Percentiles rank a stretch among this genome's conserved stretches.
Evolutionary conservation across 2,888 invertebrate genomes (phyloP).

Genomic region (Brenthis ino): DNA sequence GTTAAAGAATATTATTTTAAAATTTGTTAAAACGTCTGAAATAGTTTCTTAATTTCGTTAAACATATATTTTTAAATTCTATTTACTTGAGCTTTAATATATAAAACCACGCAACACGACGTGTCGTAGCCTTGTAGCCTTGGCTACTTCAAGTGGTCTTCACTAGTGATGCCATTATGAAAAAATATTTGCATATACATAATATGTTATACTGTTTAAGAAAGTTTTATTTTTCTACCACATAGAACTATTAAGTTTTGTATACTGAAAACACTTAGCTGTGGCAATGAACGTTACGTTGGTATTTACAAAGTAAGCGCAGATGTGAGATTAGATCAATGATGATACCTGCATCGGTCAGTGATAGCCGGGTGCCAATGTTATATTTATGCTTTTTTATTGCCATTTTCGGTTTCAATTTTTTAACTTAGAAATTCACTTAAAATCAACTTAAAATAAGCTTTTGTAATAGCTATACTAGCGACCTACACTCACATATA

Average conservation of each 20-base stretch:
- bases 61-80: neutral
- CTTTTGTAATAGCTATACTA: too few relatives aligned
- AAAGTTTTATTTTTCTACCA: neutral
- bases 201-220: neutral
- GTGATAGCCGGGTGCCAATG: constrained; percentile 45
- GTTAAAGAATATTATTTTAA: too few relatives aligned
- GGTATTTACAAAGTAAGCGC: constrained; percentile 58
- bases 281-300: constrained; percentile 36
- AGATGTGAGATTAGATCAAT: constrained; percentile 74
- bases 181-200: neutral
- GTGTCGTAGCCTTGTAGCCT: too few relatives aligned
- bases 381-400: constrained; percentile 33
- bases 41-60: constrained; percentile 4
- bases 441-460: too few relatives aligned
- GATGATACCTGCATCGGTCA: constrained; percentile 60
- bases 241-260: neutral
- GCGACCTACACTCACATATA: too few relatives aligned
- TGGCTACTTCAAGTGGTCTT: neutral
- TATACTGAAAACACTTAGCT: constrained; percentile 30
- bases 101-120: too few relatives aligned
- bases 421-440: neutral
- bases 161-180: neutral
- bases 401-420: neutral
- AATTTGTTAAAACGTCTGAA: neutral
- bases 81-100: too few relatives aligned